These are phyloP conservation scores for Rutpela maculata DNA, from an alignment of 2,888 invertebrate genomes.

Conservation along the genomic window DNA sequence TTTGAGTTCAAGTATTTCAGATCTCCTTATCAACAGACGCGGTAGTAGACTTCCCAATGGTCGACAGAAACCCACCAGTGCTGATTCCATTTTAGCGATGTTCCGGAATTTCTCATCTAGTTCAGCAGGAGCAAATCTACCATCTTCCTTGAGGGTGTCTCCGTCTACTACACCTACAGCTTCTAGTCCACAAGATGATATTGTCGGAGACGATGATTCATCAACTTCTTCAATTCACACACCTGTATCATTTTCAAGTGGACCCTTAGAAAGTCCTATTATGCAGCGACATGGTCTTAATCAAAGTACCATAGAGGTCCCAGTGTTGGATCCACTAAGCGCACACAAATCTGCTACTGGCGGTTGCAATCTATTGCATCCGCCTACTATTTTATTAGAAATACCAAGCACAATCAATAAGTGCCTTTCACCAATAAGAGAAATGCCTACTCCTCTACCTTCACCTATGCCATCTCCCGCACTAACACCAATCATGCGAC, in stretches of 20 bases:
- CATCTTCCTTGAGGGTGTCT: slow-evolving; percentile 80
- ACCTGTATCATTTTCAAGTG: slow-evolving; percentile 78
- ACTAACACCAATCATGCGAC: slow-evolving; percentile 80
- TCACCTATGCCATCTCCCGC: slow-evolving; percentile 84
- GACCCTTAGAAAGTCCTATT: slow-evolving; percentile 80
- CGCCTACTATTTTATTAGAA: slow-evolving; percentile 86
- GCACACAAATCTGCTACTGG: slow-evolving; percentile 78
- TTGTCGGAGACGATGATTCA: slow-evolving; percentile 82
- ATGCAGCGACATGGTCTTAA: slow-evolving; percentile 63
- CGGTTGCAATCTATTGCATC: slow-evolving; percentile 81
- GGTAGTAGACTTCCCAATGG: slow-evolving; percentile 67
- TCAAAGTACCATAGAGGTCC: slow-evolving; percentile 76
- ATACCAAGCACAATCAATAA: slow-evolving; percentile 85
- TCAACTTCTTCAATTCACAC: slow-evolving; percentile 81
- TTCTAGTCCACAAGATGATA: slow-evolving; percentile 85
- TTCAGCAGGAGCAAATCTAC: slow-evolving; percentile 77
- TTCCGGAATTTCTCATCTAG: slow-evolving; percentile 84
- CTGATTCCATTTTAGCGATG: slow-evolving; percentile 88
- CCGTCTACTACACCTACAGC: slow-evolving; percentile 84
- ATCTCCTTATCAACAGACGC: slow-evolving; percentile 67
- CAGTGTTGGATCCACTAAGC: slow-evolving; percentile 82
- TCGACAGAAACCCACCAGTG: slow-evolving; percentile 83
- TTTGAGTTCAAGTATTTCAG: slow-evolving; percentile 76
- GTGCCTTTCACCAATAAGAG: slow-evolving; percentile 87
- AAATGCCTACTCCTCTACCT: slow-evolving; percentile 85